These are phyloP conservation scores for Ips typographus DNA, from an alignment of 1,140 invertebrate species.

Conservation along the genomic window DNA sequence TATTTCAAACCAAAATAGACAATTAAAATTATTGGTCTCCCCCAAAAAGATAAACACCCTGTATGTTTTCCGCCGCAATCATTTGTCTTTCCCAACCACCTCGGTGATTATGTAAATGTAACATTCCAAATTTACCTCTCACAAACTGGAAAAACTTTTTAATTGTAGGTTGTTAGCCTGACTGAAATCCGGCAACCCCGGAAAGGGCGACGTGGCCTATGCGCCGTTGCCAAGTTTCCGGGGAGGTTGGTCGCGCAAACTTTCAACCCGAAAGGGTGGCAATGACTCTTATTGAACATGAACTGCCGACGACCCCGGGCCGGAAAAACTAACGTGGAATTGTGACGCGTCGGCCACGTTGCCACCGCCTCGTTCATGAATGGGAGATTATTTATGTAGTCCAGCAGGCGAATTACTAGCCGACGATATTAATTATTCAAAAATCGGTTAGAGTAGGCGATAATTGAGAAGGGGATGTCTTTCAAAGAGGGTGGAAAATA, in stretches of 20 bases:
- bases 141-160: no score
- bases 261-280: conserved; percentile 40
- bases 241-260: background rate
- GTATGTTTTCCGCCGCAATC: no score
- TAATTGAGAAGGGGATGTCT: background rate
- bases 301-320: conserved; percentile 46
- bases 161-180: no score
- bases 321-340: conserved; percentile 2
- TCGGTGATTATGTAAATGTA: no score
- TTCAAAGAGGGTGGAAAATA: conserved; percentile 2
- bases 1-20: no score
- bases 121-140: no score
- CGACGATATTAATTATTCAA: background rate
- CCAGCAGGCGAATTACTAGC: no score
- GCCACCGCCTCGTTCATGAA: background rate
- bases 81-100: no score
- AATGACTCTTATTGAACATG: conserved; percentile 49
- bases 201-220: background rate
- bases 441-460: background rate
- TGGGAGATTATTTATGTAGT: no score
- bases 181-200: background rate
- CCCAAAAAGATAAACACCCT: no score
- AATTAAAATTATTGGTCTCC: no score
- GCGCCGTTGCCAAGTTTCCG: conserved; percentile 6
- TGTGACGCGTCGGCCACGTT: background rate